Base-by-base conservation (phyloP, 2,888 invertebrate species). In the Trissolcus japonicus region DNA sequence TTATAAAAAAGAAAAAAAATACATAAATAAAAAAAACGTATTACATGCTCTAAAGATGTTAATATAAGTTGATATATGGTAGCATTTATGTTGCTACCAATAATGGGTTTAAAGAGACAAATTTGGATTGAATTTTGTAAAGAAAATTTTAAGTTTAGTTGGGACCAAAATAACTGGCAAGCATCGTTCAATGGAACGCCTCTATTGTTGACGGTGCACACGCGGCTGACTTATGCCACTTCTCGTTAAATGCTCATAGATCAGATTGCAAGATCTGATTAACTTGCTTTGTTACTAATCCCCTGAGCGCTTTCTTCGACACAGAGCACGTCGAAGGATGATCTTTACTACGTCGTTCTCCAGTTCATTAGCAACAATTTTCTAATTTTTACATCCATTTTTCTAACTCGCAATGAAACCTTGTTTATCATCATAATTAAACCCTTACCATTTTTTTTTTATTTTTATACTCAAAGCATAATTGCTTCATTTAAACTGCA, bases 171-270 rank as follows among this genome's bases (percentile, higher is more conserved):
- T 61, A 16, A 74, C 61, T 17, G 35, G 43, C 16, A 51, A 66
- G 69, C 29, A 41, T 69, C 57, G 63, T 65, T 48, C 48, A 71
- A 65, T 71, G 61, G 71, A 78, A 75, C 57, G 62, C 62, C 53
- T 67, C 48, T 57, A 72, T 78, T 60, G 76, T 78, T 60, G 76
- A 75, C 76, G 76, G 69, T 72, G 62, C 67, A 66, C 78, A 76
- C 77, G 71, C 78, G 62, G 82, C 81, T 83, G 83, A 83, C 82
- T 83, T 83, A 83, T 81, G 81, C 82, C 81, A 79, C 80, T 80
- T 84, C 84, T 84, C 84, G 83, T 84, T 84, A 84, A 83, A 84
- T 76, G 80, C 79, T 79, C 82, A 81, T 74, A 67, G 69, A 75
- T 75, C 78, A 78, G 71, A 75, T 71, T 61, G 16, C 50, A 50